Percentiles rank a stretch among this genome's conserved stretches.
These are phyloP conservation scores for Lasioglossum malachurum DNA, from an alignment of 2,888 invertebrate species.

Conservation along the genomic window DNA sequence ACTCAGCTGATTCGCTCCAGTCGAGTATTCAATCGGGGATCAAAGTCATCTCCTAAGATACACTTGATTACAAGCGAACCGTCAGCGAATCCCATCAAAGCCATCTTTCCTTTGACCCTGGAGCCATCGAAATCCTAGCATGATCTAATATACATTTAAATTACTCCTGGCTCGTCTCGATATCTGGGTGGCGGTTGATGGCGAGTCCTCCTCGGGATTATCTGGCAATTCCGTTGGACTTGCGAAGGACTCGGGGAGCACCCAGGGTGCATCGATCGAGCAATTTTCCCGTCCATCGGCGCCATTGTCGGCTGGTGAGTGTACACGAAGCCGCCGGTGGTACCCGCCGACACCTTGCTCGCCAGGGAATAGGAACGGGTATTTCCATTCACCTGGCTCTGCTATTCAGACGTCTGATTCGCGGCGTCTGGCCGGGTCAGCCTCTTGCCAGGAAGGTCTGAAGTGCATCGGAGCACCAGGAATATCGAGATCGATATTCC, in stretches of 20 bases:
- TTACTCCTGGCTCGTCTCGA: slow-evolving; percentile 26
- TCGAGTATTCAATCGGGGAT: slow-evolving; percentile 18
- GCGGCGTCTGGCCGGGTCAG: slow-evolving; percentile 51
- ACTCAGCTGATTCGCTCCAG: neutral
- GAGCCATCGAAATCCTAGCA: neutral
- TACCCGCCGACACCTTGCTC: slow-evolving; percentile 15
- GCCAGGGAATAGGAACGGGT: slow-evolving; percentile 9
- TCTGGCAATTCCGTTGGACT: neutral
- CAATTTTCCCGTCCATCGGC: slow-evolving; percentile 56
- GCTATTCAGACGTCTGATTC: slow-evolving; percentile 51
- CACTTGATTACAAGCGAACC: neutral
- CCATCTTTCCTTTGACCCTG: neutral
- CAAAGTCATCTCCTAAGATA: slow-evolving; percentile 29
- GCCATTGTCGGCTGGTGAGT: slow-evolving; percentile 35
- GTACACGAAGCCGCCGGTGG: neutral
- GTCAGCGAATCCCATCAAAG: slow-evolving; percentile 27
- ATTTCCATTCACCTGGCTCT: slow-evolving; percentile 54
- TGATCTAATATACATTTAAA: slow-evolving; percentile 47
- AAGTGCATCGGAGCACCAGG: slow-evolving; percentile 43
- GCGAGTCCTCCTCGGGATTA: neutral
- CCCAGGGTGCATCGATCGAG: slow-evolving; percentile 32
- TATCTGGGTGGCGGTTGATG: neutral
- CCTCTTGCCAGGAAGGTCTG: slow-evolving; percentile 38
- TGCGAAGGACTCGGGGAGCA: neutral
- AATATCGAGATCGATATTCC: slow-evolving; percentile 54